A percentile compares a stretch with the other conserved stretches of the same genome.
Evolutionary conservation across 2,113 vertebrate genomes (phyloP).

Genomic region (Anhinga anhinga): DNA sequence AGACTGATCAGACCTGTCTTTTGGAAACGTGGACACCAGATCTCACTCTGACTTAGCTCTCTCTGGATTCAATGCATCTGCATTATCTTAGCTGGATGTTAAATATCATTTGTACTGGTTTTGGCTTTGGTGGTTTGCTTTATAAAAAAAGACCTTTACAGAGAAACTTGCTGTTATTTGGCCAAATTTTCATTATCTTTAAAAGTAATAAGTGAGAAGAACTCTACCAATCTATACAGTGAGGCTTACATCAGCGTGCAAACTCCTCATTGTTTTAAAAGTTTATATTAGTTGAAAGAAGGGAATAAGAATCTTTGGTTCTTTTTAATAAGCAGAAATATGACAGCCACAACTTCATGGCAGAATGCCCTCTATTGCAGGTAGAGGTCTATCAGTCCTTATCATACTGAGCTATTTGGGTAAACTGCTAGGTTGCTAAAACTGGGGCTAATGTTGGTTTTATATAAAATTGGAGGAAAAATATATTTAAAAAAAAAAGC

Average conservation of each 20-base stretch:
- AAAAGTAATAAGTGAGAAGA: background rate
- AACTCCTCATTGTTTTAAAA: background rate
- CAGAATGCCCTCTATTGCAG: background rate
- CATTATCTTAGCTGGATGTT: background rate
- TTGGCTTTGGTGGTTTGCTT: background rate
- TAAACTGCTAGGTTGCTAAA: background rate
- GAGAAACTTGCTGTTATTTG: background rate
- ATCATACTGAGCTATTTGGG: background rate
- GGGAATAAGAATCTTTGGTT: background rate
- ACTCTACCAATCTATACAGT: background rate
- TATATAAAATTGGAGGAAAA: background rate
- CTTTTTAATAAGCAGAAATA: background rate
- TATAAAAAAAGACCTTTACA: background rate
- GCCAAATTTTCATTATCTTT: background rate
- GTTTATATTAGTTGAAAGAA: background rate
- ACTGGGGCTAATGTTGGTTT: background rate
- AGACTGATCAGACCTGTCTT: background rate
- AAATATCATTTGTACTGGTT: rapidly evolving
- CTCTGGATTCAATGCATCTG: background rate
- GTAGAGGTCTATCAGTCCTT: background rate
- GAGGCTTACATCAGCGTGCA: background rate
- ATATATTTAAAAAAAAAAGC: too few species aligned
- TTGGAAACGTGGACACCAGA: background rate
- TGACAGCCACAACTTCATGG: background rate
- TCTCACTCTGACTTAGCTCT: background rate